phyloP scores from a whole-genome alignment of 2,888 invertebrate species.

The Dermolepida albohirtum region DNA sequence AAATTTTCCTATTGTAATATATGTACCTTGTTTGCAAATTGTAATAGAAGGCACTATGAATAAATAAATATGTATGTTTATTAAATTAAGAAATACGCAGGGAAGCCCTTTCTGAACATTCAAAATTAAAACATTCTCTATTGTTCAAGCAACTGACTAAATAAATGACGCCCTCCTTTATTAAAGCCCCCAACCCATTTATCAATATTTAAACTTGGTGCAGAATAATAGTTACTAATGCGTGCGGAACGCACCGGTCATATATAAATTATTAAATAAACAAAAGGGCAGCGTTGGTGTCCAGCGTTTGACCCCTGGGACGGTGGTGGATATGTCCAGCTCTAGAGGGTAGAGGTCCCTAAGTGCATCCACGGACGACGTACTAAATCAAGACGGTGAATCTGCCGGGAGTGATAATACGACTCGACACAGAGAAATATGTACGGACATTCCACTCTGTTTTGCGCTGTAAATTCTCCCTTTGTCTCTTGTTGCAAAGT shows the following conservation, averaged over 20 bases:
- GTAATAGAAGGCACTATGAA: background rate
- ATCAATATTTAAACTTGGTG: slow-evolving; percentile 34
- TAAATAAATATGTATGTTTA: slow-evolving; percentile 13
- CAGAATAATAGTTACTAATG: slow-evolving; percentile 39
- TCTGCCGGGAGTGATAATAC: slow-evolving; percentile 59
- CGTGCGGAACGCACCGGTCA: slow-evolving; percentile 38
- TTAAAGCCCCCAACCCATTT: slow-evolving; percentile 16
- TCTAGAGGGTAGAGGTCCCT: slow-evolving; percentile 36
- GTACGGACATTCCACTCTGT: slow-evolving; percentile 52
- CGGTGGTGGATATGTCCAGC: slow-evolving; percentile 42
- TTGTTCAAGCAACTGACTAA: slow-evolving; percentile 4
- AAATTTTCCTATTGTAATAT: no score
- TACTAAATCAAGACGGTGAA: slow-evolving; percentile 57
- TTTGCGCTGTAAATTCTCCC: slow-evolving; percentile 50
- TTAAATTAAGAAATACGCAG: slow-evolving; percentile 2
- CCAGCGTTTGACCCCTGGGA: slow-evolving; percentile 40
- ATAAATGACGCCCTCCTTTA: slow-evolving; percentile 21
- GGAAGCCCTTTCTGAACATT: background rate
- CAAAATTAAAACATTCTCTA: slow-evolving; percentile 18
- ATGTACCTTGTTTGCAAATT: no score
- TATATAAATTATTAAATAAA: slow-evolving; percentile 45
- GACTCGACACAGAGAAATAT: slow-evolving; percentile 56
- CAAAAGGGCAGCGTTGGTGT: slow-evolving; percentile 37
- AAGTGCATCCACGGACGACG: slow-evolving; percentile 45
- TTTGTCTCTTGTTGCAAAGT: slow-evolving; percentile 52